Conservation (phyloP, 2,113 vertebrate species). For the Talpa occidentalis region DNA sequence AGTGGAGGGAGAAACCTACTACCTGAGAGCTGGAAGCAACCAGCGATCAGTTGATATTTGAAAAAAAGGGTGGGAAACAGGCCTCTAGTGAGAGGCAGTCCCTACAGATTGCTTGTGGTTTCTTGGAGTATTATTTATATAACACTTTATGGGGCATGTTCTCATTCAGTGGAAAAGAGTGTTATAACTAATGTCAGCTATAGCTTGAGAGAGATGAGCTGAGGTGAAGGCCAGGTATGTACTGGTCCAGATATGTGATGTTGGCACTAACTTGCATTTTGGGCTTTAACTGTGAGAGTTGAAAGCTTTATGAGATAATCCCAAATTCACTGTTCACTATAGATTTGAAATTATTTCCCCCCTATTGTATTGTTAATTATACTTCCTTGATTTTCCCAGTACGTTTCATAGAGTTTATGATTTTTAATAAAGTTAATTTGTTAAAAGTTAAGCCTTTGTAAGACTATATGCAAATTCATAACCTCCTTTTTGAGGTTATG, state of each 20-base stretch:
- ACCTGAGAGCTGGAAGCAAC: background rate
- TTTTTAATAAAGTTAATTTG: background rate
- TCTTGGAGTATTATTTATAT: background rate
- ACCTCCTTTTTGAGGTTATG: background rate
- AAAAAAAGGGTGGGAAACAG: background rate
- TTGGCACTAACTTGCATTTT: background rate
- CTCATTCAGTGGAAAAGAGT: background rate
- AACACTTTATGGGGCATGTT: background rate
- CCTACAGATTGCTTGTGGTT: background rate
- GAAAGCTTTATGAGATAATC: background rate
- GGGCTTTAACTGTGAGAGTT: background rate
- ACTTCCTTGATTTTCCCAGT: background rate
- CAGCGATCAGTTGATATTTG: background rate
- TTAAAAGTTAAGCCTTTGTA: conserved; percentile 18
- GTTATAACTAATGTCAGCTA: background rate
- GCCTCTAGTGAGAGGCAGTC: background rate
- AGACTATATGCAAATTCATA: background rate
- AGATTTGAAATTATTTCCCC: conserved; percentile 2
- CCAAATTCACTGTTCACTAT: background rate
- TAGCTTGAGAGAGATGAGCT: background rate
- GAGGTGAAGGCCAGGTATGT: background rate
- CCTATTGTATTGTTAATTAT: background rate
- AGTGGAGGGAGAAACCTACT: background rate
- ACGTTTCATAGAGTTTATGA: background rate
- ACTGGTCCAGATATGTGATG: background rate